These are phyloP conservation scores for Crotalus horridus DNA, from an alignment of 2,113 vertebrate genomes.

Conservation along the genomic window DNA sequence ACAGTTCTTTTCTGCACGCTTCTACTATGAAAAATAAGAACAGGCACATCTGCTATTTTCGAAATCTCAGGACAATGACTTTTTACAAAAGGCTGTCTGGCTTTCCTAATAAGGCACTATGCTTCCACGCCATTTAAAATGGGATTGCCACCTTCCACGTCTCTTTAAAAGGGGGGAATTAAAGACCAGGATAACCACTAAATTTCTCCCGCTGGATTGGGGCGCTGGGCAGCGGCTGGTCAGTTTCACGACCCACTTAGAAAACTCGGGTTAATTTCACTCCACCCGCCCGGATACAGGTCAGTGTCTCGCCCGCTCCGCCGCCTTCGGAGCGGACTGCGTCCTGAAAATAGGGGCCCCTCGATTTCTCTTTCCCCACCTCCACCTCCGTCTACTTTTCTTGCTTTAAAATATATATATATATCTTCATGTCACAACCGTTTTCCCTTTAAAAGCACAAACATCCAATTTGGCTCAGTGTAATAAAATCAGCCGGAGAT, in stretches of 20 bases:
- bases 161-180: neutral
- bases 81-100: neutral
- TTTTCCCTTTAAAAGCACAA: conserved; percentile 68
- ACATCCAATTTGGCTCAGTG: conserved; percentile 67
- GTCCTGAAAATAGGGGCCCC: neutral
- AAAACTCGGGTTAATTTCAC: neutral
- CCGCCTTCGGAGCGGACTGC: neutral
- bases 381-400: conserved; percentile 17
- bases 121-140: neutral
- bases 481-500: conserved; percentile 68
- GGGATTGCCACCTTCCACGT: neutral
- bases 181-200: neutral
- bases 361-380: neutral
- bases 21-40: neutral
- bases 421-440: conserved; percentile 65
- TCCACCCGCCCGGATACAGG: neutral
- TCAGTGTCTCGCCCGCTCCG: neutral
- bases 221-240: neutral
- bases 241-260: neutral
- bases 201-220: neutral
- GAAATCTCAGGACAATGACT: neutral
- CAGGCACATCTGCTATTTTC: neutral
- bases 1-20: neutral
- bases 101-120: neutral
- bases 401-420: conserved; percentile 57